Percentiles rank a stretch among this genome's conserved stretches.
Conservation (phyloP, 2,113 vertebrate genomes). For the Petromus typicus region DNA sequence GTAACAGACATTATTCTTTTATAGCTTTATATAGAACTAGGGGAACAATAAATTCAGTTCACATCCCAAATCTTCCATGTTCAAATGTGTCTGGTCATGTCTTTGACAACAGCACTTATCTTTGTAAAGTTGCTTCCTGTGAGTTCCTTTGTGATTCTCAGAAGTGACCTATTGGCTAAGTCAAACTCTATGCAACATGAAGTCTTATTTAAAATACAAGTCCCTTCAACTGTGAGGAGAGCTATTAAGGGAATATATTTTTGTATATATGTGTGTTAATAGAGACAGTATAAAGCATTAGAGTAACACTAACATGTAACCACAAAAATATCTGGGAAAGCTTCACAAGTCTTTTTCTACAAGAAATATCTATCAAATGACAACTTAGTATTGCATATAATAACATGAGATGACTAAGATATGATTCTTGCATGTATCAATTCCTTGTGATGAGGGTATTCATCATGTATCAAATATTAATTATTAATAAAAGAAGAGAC, state of each 20-base stretch:
- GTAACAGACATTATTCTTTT: slow-evolving; percentile 37
- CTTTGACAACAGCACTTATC: slow-evolving; percentile 43
- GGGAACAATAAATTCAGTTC: slow-evolving; percentile 61
- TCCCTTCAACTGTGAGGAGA: background rate
- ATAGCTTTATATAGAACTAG: slow-evolving; percentile 3
- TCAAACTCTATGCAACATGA: background rate
- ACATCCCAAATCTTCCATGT: background rate
- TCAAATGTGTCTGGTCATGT: slow-evolving; percentile 48
- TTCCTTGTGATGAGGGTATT: background rate
- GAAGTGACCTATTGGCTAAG: background rate
- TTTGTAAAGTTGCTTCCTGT: slow-evolving; percentile 54
- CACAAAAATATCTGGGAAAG: background rate
- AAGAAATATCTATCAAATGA: background rate
- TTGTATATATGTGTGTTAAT: background rate
- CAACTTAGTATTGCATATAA: background rate
- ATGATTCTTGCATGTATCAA: background rate
- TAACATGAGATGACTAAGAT: background rate
- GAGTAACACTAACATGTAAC: background rate
- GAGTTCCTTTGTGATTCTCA: slow-evolving; percentile 16
- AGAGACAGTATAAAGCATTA: background rate
- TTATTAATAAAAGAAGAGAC: background rate
- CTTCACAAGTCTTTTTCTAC: background rate
- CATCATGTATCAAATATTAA: background rate
- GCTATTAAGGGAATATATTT: background rate
- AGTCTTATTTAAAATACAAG: background rate